phyloP scores from a whole-genome alignment of 1,140 invertebrate species.

The Euwallacea similis region DNA sequence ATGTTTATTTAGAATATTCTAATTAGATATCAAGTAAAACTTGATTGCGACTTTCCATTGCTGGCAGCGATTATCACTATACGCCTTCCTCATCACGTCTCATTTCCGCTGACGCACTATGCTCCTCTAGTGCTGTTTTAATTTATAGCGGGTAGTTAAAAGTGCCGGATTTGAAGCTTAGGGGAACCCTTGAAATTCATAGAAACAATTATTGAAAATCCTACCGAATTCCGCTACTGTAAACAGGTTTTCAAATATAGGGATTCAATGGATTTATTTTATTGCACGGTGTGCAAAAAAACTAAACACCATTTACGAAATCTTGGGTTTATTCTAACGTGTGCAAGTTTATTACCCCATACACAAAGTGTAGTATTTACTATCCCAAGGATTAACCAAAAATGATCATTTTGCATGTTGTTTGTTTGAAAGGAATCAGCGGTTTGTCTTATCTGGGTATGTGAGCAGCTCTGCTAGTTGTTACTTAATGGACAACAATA shows the following conservation, averaged over 20 bases:
- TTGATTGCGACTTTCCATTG: too few species aligned
- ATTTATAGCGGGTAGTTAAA: background rate
- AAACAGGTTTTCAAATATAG: background rate
- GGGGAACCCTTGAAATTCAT: conserved; percentile 1
- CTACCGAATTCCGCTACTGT: background rate
- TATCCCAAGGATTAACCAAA: too few species aligned
- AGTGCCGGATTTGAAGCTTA: background rate
- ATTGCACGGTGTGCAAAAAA: conserved; percentile 23
- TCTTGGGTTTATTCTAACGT: conserved; percentile 38
- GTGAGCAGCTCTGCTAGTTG: background rate
- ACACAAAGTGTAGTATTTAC: too few species aligned
- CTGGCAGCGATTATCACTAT: too few species aligned
- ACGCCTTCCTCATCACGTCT: background rate
- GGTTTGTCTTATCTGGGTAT: conserved; percentile 1
- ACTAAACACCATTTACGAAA: conserved; percentile 42
- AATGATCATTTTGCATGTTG: too few species aligned
- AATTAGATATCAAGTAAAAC: too few species aligned
- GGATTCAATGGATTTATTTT: conserved; percentile 10
- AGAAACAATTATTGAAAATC: background rate
- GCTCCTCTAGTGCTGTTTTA: background rate
- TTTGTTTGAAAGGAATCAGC: too few species aligned
- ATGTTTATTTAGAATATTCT: too few species aligned
- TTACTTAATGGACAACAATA: too few species aligned
- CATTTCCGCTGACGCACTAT: background rate
- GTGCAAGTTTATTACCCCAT: conserved; percentile 39